Conservation (phyloP, 2,113 vertebrate species). For the Motacilla tschutschensis region DNA sequence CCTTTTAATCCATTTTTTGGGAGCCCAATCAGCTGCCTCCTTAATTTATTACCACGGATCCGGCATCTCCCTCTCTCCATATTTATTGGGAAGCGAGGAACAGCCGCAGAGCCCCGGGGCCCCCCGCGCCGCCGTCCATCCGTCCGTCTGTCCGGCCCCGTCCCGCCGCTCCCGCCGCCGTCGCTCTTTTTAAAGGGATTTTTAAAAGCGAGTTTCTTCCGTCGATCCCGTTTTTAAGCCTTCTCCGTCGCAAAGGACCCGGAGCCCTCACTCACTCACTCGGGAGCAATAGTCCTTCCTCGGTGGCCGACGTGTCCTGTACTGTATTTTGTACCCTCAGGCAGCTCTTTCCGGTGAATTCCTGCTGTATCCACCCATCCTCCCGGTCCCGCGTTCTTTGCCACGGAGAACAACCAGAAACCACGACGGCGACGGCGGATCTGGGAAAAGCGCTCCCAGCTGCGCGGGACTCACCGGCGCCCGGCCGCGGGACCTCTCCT, state of each 20-base stretch:
- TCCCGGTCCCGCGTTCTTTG: slow-evolving; percentile 67
- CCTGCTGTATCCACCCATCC: slow-evolving; percentile 77
- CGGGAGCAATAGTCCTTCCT: slow-evolving; percentile 82
- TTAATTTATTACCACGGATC: slow-evolving; percentile 85
- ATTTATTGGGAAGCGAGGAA: slow-evolving; percentile 66
- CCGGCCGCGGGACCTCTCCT: slow-evolving; percentile 73
- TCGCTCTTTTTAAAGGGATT: slow-evolving; percentile 71
- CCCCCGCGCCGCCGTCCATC: neutral
- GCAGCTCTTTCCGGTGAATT: slow-evolving; percentile 82
- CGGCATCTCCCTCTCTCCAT: slow-evolving; percentile 76
- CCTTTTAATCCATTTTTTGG: neutral
- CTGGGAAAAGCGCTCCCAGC: neutral
- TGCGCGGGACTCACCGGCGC: slow-evolving; percentile 23
- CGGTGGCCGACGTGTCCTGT: slow-evolving; percentile 74
- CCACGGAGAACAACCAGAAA: slow-evolving; percentile 61
- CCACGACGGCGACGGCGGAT: neutral
- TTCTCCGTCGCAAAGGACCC: slow-evolving; percentile 74
- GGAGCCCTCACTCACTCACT: slow-evolving; percentile 68
- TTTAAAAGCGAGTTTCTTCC: slow-evolving; percentile 55
- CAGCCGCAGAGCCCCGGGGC: neutral
- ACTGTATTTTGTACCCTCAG: slow-evolving; percentile 83
- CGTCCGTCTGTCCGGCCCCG: neutral
- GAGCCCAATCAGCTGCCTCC: slow-evolving; percentile 79
- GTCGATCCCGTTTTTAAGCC: slow-evolving; percentile 35
- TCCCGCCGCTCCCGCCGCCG: slow-evolving; percentile 29